A percentile compares a stretch with the other conserved stretches of the same genome.
These are phyloP conservation scores for Acanthochromis polyacanthus DNA, from an alignment of 2,113 vertebrate species.

Conservation along the genomic window DNA sequence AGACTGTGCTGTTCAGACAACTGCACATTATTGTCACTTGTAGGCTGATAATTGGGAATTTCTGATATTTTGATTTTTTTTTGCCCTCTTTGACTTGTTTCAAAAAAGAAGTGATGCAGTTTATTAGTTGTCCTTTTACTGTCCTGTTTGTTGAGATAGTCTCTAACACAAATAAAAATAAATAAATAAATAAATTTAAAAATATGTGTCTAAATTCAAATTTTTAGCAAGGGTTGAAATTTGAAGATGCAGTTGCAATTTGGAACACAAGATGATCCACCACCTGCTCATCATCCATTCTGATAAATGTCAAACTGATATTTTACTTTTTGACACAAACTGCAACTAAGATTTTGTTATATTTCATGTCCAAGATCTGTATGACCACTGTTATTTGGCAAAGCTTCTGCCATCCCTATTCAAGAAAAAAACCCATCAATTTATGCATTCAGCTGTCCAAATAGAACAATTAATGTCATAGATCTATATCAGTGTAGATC, in stretches of 20 bases:
- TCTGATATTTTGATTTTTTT: conserved; percentile 17
- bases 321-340: background rate
- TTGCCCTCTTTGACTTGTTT: background rate
- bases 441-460: background rate
- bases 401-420: background rate
- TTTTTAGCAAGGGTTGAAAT: background rate
- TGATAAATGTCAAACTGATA: background rate
- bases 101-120: conserved; percentile 9
- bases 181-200: background rate
- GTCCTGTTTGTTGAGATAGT: conserved; percentile 11
- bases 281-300: background rate
- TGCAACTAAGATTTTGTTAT: background rate
- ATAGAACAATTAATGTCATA: conserved; percentile 6
- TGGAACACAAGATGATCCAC: background rate
- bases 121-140: background rate
- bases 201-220: background rate
- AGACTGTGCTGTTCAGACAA: conserved; percentile 39
- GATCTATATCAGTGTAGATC: background rate
- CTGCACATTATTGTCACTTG: conserved; percentile 33
- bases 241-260: background rate
- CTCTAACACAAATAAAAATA: background rate
- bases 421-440: background rate
- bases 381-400: background rate
- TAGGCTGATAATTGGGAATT: conserved; percentile 28
- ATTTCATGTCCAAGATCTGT: background rate